Base-by-base conservation (phyloP, 2,888 invertebrate species). In the Patella depressa region DNA sequence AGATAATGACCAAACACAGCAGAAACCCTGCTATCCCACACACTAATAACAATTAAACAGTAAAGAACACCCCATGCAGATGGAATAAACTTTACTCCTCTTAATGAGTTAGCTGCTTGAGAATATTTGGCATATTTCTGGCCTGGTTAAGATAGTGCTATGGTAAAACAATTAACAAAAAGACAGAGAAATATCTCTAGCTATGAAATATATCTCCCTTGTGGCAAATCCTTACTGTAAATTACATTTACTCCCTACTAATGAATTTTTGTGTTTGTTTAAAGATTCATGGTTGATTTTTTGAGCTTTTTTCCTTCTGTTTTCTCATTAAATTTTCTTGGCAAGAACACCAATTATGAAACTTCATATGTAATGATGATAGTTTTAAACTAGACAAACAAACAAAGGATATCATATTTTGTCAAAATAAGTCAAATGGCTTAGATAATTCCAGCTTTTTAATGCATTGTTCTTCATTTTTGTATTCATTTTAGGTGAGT, bases 11-110 rank as follows among this genome's bases (percentile, higher is more conserved):
- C 65, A 65, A 65, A 65, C 65, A 19, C 65, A 65, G 65, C 65
- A 65, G 65, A 65, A 65, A 65, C n/a, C 19, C 65, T 65, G 34
- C 72, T 72, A 57, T 76, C 57, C 76, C 19, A 57, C 72, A 53
- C 72, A 72, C 72, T 72, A 76, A 76, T 76, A 76, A 76, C 76
- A 76, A 76, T 76, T 76, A 76, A 76, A 65, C 53, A 65, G 53
- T 72, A 65, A 15, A 72, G 72, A 76, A 72, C 72, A 76, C 72
- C 59, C 72, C 65, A 19, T n/a, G 53, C 72, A 72, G 76, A 65
- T 65, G 69, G 76, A 76, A 76, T 72, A 72, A 65, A 59, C 72
- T 72, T 76, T 72, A 65, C 73, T 72, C 72, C 72, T 45, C 76
- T 72, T 72, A 72, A 76, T 72, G 72, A 72, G 53, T 59, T 65